phyloP scores from a whole-genome alignment of 2,797 vertebrate genomes.

The Kryptopterus vitreolus region DNA sequence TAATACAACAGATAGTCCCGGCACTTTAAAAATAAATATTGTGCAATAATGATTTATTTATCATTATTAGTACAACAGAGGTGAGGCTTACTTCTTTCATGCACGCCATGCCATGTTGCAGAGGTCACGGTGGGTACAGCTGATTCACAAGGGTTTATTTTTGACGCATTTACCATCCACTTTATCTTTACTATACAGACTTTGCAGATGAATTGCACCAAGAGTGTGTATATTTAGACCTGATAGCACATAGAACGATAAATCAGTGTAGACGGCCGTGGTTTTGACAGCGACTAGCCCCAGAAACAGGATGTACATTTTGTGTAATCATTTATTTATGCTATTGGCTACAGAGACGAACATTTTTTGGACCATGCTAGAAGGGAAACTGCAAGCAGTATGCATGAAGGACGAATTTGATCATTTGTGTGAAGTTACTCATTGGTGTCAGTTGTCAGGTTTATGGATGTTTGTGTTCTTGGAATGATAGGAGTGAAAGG shows the following conservation, averaged over 20 bases:
- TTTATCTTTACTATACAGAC: conserved; percentile 59
- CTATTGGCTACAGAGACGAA: conserved; percentile 33
- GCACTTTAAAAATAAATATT: background rate
- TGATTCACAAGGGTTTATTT: conserved; percentile 53
- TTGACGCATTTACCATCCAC: conserved; percentile 51
- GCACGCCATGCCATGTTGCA: conserved; percentile 43
- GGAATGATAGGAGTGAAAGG: conserved; percentile 17
- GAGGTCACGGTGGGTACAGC: conserved; percentile 42
- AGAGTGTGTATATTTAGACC: conserved; percentile 60
- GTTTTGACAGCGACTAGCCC: conserved; percentile 46
- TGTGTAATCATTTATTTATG: conserved; percentile 51
- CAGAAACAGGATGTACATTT: conserved; percentile 49
- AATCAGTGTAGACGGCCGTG: background rate
- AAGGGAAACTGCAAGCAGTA: conserved; percentile 18
- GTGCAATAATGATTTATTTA: background rate
- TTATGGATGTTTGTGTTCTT: conserved; percentile 10
- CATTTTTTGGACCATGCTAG: conserved; percentile 29
- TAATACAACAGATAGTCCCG: background rate
- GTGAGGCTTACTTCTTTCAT: conserved; percentile 25
- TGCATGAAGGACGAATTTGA: conserved; percentile 22
- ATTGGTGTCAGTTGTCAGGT: conserved; percentile 17
- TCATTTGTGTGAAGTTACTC: conserved; percentile 27
- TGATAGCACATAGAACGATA: conserved; percentile 48
- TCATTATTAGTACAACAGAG: conserved; percentile 19
- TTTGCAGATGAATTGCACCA: conserved; percentile 57